phyloP scores from a whole-genome alignment of 1,140 invertebrate species.

The Rhopalosiphum maidis region DNA sequence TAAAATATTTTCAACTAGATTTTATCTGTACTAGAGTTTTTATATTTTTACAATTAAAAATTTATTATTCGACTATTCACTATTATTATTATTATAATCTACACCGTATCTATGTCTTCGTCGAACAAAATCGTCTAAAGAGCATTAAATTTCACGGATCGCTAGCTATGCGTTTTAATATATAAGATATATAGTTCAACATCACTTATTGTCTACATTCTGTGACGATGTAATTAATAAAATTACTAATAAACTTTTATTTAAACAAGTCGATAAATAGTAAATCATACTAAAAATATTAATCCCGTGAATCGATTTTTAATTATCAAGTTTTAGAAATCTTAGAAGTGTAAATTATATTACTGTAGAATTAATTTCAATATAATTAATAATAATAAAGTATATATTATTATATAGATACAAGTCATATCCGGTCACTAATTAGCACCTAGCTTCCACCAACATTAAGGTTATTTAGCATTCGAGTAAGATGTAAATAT shows the following conservation, averaged over 20 bases:
- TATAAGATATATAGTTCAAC: too few relatives aligned
- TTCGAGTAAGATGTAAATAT: not conserved
- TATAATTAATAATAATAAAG: conserved; percentile 12
- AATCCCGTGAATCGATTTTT: not conserved
- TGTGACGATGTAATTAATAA: too few relatives aligned
- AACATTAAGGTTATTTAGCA: not conserved
- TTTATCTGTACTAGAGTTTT: not conserved
- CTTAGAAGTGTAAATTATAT: not conserved
- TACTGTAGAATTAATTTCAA: not conserved
- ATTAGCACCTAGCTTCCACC: not conserved
- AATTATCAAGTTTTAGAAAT: not conserved
- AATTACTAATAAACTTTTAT: too few relatives aligned
- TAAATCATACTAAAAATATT: not conserved
- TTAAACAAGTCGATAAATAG: not conserved
- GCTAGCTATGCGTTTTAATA: not conserved
- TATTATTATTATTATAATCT: not conserved
- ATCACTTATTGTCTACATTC: too few relatives aligned
- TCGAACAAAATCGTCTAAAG: not conserved
- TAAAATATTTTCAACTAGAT: not conserved
- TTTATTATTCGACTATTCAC: not conserved
- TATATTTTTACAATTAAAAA: too few relatives aligned
- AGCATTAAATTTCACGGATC: not conserved
- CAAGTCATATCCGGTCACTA: not conserved
- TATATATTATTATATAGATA: not conserved
- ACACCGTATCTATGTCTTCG: not conserved